Evolutionary conservation across 2,797 vertebrate genomes (phyloP).

Genomic region (Sebastes goodei): DNA sequence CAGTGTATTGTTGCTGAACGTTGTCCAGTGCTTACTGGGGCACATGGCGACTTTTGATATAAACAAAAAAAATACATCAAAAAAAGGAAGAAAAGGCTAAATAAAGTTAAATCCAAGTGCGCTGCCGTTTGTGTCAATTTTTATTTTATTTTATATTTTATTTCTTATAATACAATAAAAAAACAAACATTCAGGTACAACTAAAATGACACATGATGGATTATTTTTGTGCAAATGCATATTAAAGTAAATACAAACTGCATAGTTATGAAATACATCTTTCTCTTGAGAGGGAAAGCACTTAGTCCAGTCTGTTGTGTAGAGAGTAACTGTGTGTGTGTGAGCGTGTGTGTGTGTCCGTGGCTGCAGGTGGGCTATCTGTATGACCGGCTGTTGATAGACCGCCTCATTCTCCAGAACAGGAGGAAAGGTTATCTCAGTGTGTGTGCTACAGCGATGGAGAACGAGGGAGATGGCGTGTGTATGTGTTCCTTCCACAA

Average conservation of each 20-base stretch:
- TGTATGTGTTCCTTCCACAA: conserved; percentile 70
- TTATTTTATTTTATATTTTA: conserved; percentile 8
- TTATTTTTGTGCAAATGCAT: conserved; percentile 39
- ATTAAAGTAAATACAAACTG: conserved; percentile 10
- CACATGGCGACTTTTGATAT: conserved; percentile 29
- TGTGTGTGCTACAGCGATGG: conserved; percentile 62
- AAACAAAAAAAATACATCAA: not conserved
- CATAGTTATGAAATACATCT: conserved; percentile 29
- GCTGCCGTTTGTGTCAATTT: conserved; percentile 23
- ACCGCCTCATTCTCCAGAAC: conserved; percentile 75
- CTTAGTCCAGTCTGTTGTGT: conserved; percentile 31
- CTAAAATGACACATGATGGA: conserved; percentile 20
- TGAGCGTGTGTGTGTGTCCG: conserved; percentile 19
- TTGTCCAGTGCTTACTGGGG: conserved; percentile 2
- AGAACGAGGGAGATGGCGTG: conserved; percentile 49
- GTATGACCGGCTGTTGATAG: conserved; percentile 85
- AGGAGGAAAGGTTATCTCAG: conserved; percentile 82
- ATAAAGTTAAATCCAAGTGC: conserved; percentile 32
- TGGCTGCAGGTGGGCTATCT: conserved; percentile 80
- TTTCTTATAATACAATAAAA: conserved; percentile 26
- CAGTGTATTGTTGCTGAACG: not conserved
- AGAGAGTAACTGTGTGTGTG: conserved; percentile 5
- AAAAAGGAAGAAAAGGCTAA: conserved; percentile 9
- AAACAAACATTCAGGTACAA: conserved; percentile 37
- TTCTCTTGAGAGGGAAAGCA: conserved; percentile 37